These are phyloP conservation scores for Ganaspis sp. DNA, from an alignment of 1,140 invertebrate genomes.

Conservation along the genomic window DNA sequence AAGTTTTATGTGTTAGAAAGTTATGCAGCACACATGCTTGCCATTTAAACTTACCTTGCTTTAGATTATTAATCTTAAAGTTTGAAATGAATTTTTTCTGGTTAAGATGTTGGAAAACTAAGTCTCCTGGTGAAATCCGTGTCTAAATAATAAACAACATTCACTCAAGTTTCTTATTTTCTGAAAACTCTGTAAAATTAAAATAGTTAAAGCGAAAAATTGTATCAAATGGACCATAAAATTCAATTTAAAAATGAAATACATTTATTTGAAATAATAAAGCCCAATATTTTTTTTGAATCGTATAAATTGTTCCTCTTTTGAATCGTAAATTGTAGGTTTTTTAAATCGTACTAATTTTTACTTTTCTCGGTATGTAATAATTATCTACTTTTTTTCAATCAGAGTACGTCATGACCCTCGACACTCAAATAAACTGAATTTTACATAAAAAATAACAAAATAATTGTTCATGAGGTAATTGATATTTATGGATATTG, in stretches of 20 bases:
- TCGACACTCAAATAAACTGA: not conserved
- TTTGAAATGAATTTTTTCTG: conserved; percentile 12
- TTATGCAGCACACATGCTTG: conserved; percentile 12
- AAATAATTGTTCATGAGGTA: not conserved
- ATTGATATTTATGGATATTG: not conserved
- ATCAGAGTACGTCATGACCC: no score
- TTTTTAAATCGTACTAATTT: no score
- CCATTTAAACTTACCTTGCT: conserved; percentile 8
- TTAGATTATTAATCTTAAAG: conserved; percentile 29
- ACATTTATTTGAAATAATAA: no score
- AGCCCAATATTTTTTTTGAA: not conserved
- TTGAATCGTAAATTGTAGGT: no score
- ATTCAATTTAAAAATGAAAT: no score
- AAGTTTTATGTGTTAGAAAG: conserved; percentile 19
- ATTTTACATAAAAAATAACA: no score
- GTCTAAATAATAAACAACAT: not conserved
- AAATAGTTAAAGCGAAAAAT: no score
- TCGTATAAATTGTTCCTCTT: no score
- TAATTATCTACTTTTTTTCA: no score
- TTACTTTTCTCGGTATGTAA: no score
- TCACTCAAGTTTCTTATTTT: not conserved
- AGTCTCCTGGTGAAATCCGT: not conserved
- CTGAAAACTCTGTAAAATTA: not conserved
- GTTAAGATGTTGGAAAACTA: not conserved
- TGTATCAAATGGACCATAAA: no score